Evolutionary conservation across 2,113 vertebrate genomes (phyloP).

Genomic region (Balaeniceps rex): DNA sequence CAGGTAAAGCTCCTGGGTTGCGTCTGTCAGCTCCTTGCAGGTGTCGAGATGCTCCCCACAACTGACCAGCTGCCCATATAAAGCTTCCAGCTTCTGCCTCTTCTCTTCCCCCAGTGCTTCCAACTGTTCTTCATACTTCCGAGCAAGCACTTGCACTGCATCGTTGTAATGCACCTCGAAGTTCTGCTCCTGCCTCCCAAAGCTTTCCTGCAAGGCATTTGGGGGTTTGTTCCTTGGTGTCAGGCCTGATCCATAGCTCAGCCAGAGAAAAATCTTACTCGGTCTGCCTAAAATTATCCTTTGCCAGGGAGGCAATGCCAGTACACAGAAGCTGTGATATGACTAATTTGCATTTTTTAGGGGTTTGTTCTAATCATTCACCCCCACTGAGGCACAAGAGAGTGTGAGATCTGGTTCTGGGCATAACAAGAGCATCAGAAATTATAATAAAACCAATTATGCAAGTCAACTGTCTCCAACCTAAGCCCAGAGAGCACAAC

Average conservation of each 20-base stretch:
- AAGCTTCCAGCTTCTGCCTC: slow-evolving; percentile 85
- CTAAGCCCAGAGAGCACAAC: background rate
- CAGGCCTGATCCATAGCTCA: background rate
- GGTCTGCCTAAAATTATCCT: background rate
- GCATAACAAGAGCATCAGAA: background rate
- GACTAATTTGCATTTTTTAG: background rate
- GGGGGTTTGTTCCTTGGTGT: background rate
- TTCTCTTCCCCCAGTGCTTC: slow-evolving; percentile 85
- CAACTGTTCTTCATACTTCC: slow-evolving; percentile 82
- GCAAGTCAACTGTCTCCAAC: background rate
- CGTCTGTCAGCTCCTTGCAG: slow-evolving; percentile 89
- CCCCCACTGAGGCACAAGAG: background rate
- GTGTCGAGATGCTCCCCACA: slow-evolving; percentile 85
- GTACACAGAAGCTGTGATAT: background rate
- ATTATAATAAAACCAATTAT: background rate
- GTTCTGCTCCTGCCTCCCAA: slow-evolving; percentile 90
- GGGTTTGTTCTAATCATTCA: background rate
- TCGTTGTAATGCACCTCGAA: slow-evolving; percentile 90
- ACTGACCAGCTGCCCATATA: slow-evolving; percentile 86
- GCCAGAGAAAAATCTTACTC: background rate
- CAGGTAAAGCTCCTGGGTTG: slow-evolving; percentile 81
- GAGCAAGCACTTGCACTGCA: slow-evolving; percentile 87
- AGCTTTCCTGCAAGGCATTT: slow-evolving; percentile 86
- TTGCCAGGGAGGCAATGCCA: background rate
- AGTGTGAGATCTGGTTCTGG: background rate